Conservation (phyloP, 2,888 invertebrate species). For the Gandaritis pyraliata region DNA sequence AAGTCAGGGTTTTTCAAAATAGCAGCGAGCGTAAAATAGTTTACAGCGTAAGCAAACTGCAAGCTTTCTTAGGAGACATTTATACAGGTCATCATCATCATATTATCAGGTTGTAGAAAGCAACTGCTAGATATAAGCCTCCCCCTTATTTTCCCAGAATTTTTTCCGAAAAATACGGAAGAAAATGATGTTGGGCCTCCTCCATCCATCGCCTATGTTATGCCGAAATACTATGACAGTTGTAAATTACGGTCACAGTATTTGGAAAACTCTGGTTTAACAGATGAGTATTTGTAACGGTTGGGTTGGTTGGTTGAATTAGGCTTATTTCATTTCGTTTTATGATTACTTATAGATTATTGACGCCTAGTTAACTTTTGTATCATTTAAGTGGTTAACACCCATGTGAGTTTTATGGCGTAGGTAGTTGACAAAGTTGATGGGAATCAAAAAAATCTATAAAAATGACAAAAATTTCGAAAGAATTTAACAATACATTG, state of each 20-base stretch:
- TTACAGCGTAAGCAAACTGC: not conserved
- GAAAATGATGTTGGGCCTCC: too few relatives aligned
- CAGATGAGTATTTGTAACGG: slow-evolving; percentile 53
- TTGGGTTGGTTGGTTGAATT: slow-evolving; percentile 43
- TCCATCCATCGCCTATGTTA: too few relatives aligned
- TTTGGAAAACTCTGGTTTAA: not conserved
- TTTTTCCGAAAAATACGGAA: too few relatives aligned
- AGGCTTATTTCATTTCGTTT: slow-evolving; percentile 41
- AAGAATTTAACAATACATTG: not conserved
- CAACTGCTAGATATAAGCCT: too few relatives aligned
- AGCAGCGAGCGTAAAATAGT: not conserved
- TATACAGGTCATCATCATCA: too few relatives aligned
- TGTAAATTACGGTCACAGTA: not conserved
- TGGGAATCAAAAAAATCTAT: slow-evolving; percentile 17
- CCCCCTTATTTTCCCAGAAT: too few relatives aligned
- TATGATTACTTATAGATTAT: slow-evolving; percentile 41
- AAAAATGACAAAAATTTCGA: not conserved
- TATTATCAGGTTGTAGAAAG: too few relatives aligned
- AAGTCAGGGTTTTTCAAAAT: slow-evolving; percentile 17
- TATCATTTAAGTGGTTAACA: slow-evolving; percentile 27
- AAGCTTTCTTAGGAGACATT: too few relatives aligned
- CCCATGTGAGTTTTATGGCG: slow-evolving; percentile 24
- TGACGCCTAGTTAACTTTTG: slow-evolving; percentile 40
- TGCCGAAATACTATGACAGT: too few relatives aligned
- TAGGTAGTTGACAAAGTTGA: slow-evolving; percentile 25